These are phyloP conservation scores for Sebastes fasciatus DNA, from an alignment of 2,113 vertebrate species.

Conservation along the genomic window DNA sequence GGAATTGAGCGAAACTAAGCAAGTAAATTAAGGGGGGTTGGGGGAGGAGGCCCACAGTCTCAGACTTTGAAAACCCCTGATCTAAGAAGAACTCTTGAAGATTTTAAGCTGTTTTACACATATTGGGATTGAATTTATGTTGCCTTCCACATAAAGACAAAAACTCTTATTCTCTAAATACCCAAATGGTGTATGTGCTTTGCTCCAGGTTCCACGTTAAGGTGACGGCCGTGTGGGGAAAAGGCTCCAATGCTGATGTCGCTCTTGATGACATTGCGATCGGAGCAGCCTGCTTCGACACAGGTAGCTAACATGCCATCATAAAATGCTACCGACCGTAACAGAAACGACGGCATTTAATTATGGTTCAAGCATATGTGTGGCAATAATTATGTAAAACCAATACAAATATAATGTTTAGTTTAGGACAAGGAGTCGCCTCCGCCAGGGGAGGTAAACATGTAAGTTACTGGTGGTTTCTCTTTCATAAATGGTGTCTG, in stretches of 20 bases:
- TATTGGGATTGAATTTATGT: neutral
- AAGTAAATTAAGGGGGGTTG: too few relatives aligned
- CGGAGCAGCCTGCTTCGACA: slow-evolving; percentile 86
- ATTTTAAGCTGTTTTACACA: neutral
- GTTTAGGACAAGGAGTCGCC: neutral
- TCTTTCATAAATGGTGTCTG: neutral
- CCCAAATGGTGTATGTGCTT: slow-evolving; percentile 1
- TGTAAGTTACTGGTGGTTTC: neutral
- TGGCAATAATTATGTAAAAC: neutral
- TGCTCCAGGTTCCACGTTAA: slow-evolving; percentile 86
- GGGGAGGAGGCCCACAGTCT: too few relatives aligned
- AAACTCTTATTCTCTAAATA: neutral
- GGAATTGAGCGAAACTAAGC: too few relatives aligned
- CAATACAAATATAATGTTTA: neutral
- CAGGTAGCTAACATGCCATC: slow-evolving; percentile 74
- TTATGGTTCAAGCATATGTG: neutral
- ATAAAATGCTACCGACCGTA: neutral
- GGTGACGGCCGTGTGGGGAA: slow-evolving; percentile 85
- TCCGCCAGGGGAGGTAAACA: neutral
- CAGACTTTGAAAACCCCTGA: too few relatives aligned
- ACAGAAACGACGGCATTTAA: neutral
- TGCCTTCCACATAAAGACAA: neutral
- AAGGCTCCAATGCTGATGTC: slow-evolving; percentile 87
- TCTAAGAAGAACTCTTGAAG: too few relatives aligned
- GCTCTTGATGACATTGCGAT: slow-evolving; percentile 89